Percentiles rank a stretch among this genome's conserved stretches.
Evolutionary conservation across 2,888 invertebrate species (phyloP).

Genomic region (Patella ulyssiponensis): DNA sequence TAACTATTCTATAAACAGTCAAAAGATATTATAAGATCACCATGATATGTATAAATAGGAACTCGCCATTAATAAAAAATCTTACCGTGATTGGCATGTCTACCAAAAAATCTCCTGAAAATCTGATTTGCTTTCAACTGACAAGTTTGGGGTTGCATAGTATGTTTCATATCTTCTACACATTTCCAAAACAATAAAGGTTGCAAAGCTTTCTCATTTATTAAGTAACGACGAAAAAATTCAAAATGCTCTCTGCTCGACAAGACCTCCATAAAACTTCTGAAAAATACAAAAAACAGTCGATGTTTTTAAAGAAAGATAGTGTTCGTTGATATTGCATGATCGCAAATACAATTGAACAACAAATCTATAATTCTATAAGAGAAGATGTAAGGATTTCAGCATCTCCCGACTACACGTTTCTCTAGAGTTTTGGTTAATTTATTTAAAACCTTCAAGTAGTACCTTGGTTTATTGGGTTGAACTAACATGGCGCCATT

Average conservation of each 20-base stretch:
- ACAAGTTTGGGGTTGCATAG: slow-evolving; percentile 31
- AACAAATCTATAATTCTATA: no score
- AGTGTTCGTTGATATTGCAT: no score
- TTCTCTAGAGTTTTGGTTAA: not conserved
- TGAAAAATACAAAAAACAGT: slow-evolving; percentile 15
- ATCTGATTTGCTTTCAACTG: slow-evolving; percentile 42
- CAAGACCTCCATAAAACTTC: slow-evolving; percentile 49
- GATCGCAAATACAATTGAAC: no score
- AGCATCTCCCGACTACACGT: not conserved
- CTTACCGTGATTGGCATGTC: slow-evolving; percentile 48
- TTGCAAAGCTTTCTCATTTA: slow-evolving; percentile 32
- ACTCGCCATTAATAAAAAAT: not conserved
- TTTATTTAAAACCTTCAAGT: not conserved
- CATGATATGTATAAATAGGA: no score
- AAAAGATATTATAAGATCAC: no score
- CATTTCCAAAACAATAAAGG: slow-evolving; percentile 50
- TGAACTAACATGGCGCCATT: slow-evolving; percentile 38
- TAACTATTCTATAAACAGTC: no score
- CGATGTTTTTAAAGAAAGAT: no score
- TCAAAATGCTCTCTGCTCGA: slow-evolving; percentile 42
- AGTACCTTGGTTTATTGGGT: slow-evolving; percentile 46
- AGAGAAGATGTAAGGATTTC: slow-evolving; percentile 3
- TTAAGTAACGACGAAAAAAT: slow-evolving; percentile 51
- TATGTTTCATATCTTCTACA: slow-evolving; percentile 50
- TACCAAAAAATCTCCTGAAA: slow-evolving; percentile 49